A percentile compares a stretch with the other conserved stretches of the same genome.
phyloP scores from a whole-genome alignment of 2,797 vertebrate species.

The Philypnodon macrostomus region DNA sequence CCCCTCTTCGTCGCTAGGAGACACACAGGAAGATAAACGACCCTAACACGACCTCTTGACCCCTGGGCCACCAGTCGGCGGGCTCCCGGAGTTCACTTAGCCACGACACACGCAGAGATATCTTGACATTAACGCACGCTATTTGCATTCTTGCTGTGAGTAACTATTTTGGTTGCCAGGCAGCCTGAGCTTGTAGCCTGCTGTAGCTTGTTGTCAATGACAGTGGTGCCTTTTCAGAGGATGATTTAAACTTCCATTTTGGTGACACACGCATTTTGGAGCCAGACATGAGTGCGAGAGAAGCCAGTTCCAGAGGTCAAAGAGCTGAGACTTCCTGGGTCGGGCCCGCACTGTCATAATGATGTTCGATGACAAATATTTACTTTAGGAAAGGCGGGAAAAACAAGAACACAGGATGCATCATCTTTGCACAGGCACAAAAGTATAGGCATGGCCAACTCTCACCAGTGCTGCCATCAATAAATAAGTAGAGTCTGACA shows the following conservation, averaged over 20 bases:
- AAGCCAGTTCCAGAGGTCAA: conserved; percentile 42
- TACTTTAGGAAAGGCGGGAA: conserved; percentile 25
- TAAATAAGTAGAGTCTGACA: conserved; percentile 77
- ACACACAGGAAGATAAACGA: conserved; percentile 42
- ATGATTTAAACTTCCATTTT: conserved; percentile 59
- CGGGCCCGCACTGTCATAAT: conserved; percentile 29
- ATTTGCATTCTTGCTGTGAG: conserved; percentile 58
- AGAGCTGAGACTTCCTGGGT: conserved; percentile 53
- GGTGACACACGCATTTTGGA: conserved; percentile 46
- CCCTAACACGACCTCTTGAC: conserved; percentile 30
- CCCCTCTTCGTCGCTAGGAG: conserved; percentile 8
- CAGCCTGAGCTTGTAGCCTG: conserved; percentile 27
- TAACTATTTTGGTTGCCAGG: conserved; percentile 48
- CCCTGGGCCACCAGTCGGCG: conserved; percentile 38
- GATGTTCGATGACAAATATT: conserved; percentile 55
- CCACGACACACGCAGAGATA: conserved; percentile 32
- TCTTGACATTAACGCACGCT: conserved; percentile 44
- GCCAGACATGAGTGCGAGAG: conserved; percentile 35
- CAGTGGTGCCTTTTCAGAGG: conserved; percentile 25
- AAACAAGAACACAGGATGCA: conserved; percentile 27
- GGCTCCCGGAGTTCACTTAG: conserved; percentile 38
- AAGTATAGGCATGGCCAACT: conserved; percentile 67
- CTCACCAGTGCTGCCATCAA: conserved; percentile 72
- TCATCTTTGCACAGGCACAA: conserved; percentile 51
- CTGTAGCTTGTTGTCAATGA: conserved; percentile 40